These are phyloP conservation scores for Sphenopsis melanotis DNA, from an alignment of 2,797 vertebrate species.

Conservation along the genomic window DNA sequence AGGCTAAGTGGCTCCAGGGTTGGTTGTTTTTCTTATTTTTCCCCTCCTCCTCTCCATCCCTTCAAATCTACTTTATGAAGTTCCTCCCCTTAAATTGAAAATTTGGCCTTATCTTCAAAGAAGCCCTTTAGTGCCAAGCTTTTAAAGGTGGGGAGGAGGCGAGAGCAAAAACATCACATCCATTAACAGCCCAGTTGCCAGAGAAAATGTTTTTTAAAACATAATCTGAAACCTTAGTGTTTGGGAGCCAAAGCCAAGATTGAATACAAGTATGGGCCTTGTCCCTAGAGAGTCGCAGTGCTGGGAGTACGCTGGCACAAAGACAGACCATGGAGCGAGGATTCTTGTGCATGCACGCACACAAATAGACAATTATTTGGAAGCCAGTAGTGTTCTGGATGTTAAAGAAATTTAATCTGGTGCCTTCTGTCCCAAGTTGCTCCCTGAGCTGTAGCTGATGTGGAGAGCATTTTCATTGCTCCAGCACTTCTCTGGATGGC, in stretches of 20 bases:
- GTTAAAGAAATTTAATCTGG: slow-evolving; percentile 25
- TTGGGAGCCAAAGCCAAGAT: slow-evolving; percentile 22
- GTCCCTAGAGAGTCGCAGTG: neutral
- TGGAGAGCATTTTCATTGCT: neutral
- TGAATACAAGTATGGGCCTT: slow-evolving; percentile 58
- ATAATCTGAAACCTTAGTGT: slow-evolving; percentile 60
- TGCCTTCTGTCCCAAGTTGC: slow-evolving; percentile 8
- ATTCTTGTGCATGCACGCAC: slow-evolving; percentile 44
- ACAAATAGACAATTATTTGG: slow-evolving; percentile 60
- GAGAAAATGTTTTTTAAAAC: slow-evolving; percentile 71
- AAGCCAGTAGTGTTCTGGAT: slow-evolving; percentile 14
- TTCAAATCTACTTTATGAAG: slow-evolving; percentile 64
- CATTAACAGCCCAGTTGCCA: slow-evolving; percentile 63
- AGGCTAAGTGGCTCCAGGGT: slow-evolving; percentile 48
- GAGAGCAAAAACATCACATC: slow-evolving; percentile 60
- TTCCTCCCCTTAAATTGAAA: slow-evolving; percentile 64
- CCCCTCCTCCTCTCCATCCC: slow-evolving; percentile 15
- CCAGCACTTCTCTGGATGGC: neutral
- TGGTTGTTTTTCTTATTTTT: neutral
- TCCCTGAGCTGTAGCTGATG: neutral
- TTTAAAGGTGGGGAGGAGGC: slow-evolving; percentile 54
- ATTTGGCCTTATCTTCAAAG: slow-evolving; percentile 77
- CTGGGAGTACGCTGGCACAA: slow-evolving; percentile 25
- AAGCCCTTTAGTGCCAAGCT: slow-evolving; percentile 66
- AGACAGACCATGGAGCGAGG: neutral